A percentile compares a stretch with the other conserved stretches of the same genome.
Conservation (phyloP, 1,140 invertebrate genomes). For the Bombus ignitus region DNA sequence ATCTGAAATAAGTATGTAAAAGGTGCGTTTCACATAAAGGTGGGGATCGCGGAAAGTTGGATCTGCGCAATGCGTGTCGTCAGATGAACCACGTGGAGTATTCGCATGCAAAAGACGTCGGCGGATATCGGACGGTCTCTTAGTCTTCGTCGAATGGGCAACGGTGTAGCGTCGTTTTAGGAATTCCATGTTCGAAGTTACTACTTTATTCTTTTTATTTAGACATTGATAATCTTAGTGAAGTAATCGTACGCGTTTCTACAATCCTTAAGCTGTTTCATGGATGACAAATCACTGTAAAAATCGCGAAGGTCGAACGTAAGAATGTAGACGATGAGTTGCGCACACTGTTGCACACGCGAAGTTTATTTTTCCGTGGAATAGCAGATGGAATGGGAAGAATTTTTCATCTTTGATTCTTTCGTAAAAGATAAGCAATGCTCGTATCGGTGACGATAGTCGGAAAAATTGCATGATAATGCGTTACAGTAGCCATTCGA, state of each 20-base stretch:
- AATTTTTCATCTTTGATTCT: not conserved
- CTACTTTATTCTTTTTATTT: not conserved
- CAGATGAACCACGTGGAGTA: constrained; percentile 75
- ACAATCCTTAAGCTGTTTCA: not conserved
- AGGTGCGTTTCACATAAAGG: constrained; percentile 64
- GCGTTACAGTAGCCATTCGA: not conserved
- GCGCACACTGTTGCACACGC: not conserved
- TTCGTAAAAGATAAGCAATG: not conserved
- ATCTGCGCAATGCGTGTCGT: constrained; percentile 78
- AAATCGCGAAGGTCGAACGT: not conserved
- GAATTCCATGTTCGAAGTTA: not conserved
- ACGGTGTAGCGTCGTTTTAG: constrained; percentile 59
- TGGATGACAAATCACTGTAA: not conserved
- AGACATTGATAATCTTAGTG: not conserved
- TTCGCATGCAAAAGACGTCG: constrained; percentile 78
- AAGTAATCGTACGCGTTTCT: not conserved
- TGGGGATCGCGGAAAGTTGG: constrained; percentile 65
- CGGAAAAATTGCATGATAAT: not conserved
- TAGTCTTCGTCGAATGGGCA: constrained; percentile 62
- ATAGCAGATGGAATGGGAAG: not conserved
- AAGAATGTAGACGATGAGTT: not conserved
- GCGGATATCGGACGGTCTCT: constrained; percentile 50
- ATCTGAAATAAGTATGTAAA: constrained; percentile 60
- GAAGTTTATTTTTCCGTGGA: not conserved
- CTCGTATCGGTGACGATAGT: not conserved